Base-by-base conservation (phyloP, 2,888 invertebrate species). In the Drosophila neonasuta region DNA sequence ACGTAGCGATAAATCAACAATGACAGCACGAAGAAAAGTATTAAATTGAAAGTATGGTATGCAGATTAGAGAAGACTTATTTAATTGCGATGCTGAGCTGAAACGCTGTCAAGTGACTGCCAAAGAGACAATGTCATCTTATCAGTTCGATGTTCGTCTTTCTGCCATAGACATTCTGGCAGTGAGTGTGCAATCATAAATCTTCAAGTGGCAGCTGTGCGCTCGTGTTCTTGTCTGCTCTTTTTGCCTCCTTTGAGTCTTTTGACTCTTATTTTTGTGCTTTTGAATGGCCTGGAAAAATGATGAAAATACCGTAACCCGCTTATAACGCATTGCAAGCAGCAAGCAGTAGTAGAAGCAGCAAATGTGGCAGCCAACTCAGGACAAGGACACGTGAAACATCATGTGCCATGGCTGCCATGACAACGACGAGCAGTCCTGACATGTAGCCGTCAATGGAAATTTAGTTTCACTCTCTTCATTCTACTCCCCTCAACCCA, bases 251-350 rank as follows among this genome's bases (percentile, higher is more conserved):
- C 30, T 73, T 59, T 54, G 65, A 54, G 65, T 50, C 36, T 49
- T 15, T 15, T 39, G 29, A 36, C 55, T 44, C 32, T 44, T 52
- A 44, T 36, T 29, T 34, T 39, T 56, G 48, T 49, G 46, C 29
- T 15, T 41, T 55, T 17, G 30, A 42, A 46, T 50, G 52, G 44
- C 46, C 10, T 34, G 8, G 17, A 34, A 42, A 69, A 80, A 68
- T 71, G 70, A 49, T 68, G 72, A 75, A 76, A 78, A 82, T 74
- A 51, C 73, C 74, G 68, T 85, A 76, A 85, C 73, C 76, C 79
- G 87, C 87, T 85, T 85, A 85, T 75, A 71, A 71, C 74, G 65
- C 71, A 79, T 71, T 48, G 50, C 49, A 57, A 13, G 30, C n/a
- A 56, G 44, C 20, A 20, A 20, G 17, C 17, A 20, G 10, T 4